These are phyloP conservation scores for Lagopus muta DNA, from an alignment of 2,113 vertebrate species.

Conservation along the genomic window DNA sequence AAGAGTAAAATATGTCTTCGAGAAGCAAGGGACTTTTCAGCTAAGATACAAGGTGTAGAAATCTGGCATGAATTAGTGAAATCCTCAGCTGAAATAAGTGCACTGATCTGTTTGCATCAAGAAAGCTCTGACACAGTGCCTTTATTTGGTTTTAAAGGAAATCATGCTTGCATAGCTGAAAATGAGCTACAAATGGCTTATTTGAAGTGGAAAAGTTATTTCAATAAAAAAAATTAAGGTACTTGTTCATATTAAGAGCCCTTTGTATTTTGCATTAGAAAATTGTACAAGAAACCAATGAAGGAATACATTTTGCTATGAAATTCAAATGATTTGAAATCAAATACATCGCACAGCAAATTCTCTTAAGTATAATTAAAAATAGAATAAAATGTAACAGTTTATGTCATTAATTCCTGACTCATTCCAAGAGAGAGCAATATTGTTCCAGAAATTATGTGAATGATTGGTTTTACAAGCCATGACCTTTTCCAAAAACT, in stretches of 20 bases:
- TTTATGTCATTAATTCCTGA: conserved; percentile 28
- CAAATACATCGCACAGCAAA: not conserved
- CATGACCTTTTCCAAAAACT: conserved; percentile 38
- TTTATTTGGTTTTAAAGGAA: not conserved
- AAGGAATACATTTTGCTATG: not conserved
- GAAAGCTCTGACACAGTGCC: not conserved
- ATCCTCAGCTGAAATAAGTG: not conserved
- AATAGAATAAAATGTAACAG: conserved; percentile 14
- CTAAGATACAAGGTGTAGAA: not conserved
- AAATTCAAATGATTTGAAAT: conserved; percentile 20
- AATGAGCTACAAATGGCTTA: not conserved
- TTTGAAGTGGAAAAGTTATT: not conserved
- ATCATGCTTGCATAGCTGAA: not conserved
- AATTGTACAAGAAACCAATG: not conserved
- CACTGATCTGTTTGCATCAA: not conserved
- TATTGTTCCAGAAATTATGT: conserved; percentile 40
- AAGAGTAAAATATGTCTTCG: not conserved
- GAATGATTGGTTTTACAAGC: conserved; percentile 43
- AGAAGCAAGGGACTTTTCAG: not conserved
- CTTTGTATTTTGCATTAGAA: not conserved
- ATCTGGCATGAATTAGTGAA: not conserved
- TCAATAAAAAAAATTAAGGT: not conserved
- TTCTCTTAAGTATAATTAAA: conserved; percentile 35
- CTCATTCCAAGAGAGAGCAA: conserved; percentile 19
- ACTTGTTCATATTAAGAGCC: not conserved